phyloP scores from a whole-genome alignment of 2,797 vertebrate genomes.

The Eptatretus atami region DNA sequence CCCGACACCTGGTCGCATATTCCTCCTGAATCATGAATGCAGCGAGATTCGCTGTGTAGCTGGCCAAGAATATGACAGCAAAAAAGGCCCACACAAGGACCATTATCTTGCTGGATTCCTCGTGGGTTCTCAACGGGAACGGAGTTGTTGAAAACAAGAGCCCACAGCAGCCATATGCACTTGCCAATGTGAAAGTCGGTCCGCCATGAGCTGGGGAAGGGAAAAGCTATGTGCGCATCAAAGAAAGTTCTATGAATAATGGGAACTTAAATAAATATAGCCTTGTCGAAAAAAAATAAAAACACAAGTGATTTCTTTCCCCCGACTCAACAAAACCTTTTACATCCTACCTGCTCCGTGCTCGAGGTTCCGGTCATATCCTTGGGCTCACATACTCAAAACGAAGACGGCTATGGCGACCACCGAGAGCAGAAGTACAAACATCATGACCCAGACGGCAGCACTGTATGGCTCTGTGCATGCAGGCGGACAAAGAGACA shows the following conservation, averaged over 20 bases:
- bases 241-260: background rate
- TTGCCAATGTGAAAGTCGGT: conserved; percentile 89
- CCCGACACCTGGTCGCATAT: conserved; percentile 92
- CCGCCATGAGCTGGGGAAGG: conserved; percentile 32
- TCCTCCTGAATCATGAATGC: conserved; percentile 99
- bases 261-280: too few species aligned
- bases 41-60: conserved; percentile 84
- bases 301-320: background rate
- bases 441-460: conserved; percentile 98
- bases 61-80: conserved; percentile 84
- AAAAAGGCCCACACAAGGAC: conserved; percentile 96
- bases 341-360: conserved; percentile 48
- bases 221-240: conserved; percentile 5
- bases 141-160: conserved; percentile 93
- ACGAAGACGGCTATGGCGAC: conserved; percentile 75
- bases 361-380: conserved; percentile 65
- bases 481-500: background rate
- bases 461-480: conserved; percentile 71
- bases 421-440: conserved; percentile 90
- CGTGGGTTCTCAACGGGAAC: conserved; percentile 93
- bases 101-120: conserved; percentile 98
- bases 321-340: background rate
- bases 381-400: conserved; percentile 84
- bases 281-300: background rate
- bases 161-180: conserved; percentile 90